A percentile compares a stretch with the other conserved stretches of the same genome.
Conservation (phyloP, 1,140 invertebrate species). For the Bombus terrestris region DNA sequence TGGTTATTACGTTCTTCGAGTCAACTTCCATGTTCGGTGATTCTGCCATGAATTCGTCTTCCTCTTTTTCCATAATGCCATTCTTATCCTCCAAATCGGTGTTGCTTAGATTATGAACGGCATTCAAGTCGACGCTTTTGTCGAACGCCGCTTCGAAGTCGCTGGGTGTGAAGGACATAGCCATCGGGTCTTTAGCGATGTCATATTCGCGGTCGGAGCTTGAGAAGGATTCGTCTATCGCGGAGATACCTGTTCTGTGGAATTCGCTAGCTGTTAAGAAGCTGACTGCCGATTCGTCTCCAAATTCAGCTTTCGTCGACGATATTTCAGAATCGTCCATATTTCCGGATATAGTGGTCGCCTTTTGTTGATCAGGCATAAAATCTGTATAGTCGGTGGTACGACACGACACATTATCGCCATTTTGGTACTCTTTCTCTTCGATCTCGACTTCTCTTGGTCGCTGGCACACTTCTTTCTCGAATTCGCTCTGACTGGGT, state of each 20-base stretch:
- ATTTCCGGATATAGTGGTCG: constrained; percentile 63
- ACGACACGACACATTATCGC: background rate
- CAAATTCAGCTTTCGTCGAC: constrained; percentile 82
- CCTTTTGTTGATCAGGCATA: constrained; percentile 37
- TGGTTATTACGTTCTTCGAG: background rate
- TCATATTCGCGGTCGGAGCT: constrained; percentile 66
- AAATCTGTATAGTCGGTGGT: constrained; percentile 18
- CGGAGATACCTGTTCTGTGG: constrained; percentile 67
- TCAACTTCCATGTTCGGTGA: background rate
- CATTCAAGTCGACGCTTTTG: constrained; percentile 85
- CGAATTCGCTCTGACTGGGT: constrained; percentile 86
- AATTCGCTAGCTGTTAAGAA: constrained; percentile 68
- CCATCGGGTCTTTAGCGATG: constrained; percentile 85
- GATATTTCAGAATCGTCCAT: constrained; percentile 82
- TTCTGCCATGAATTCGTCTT: background rate
- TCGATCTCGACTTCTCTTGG: constrained; percentile 83
- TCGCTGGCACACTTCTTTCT: constrained; percentile 84
- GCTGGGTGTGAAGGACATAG: constrained; percentile 87
- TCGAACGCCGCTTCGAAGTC: constrained; percentile 85
- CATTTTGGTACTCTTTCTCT: constrained; percentile 75
- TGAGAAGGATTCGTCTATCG: constrained; percentile 68
- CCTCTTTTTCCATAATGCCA: constrained; percentile 15
- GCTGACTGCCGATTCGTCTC: constrained; percentile 79
- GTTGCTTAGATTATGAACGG: constrained; percentile 85
- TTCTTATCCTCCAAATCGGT: constrained; percentile 79